A percentile compares a stretch with the other conserved stretches of the same genome.
These are phyloP conservation scores for Penaeus monodon DNA, from an alignment of 2,888 invertebrate genomes.

Conservation along the genomic window DNA sequence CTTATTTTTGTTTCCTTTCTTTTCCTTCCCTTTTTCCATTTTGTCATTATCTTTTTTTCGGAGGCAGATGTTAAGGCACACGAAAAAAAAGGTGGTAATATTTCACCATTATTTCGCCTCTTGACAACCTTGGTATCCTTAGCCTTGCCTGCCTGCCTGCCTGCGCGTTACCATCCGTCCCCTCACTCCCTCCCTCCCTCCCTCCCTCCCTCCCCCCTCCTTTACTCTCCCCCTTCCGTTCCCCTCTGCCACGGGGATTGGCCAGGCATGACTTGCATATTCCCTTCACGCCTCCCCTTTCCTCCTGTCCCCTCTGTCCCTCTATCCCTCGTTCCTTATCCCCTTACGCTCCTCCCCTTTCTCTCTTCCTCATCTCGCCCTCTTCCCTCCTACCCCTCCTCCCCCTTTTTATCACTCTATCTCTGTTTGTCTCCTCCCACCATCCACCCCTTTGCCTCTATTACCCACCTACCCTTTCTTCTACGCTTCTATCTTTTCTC, in stretches of 20 bases:
- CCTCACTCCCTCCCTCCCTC: background rate
- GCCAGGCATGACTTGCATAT: slow-evolving; percentile 40
- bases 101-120: slow-evolving; percentile 47
- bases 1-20: no score
- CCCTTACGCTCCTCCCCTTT: background rate
- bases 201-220: slow-evolving; percentile 8
- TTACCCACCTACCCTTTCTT: background rate
- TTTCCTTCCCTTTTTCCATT: no score
- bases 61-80: background rate
- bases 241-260: slow-evolving; percentile 38
- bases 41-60: no score
- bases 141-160: slow-evolving; percentile 23
- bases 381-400: background rate
- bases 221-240: background rate
- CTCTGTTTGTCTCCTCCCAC: slow-evolving; percentile 21
- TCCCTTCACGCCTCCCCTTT: slow-evolving; percentile 6
- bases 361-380: background rate
- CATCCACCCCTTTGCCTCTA: no score
- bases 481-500: background rate
- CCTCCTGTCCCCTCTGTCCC: background rate
- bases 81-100: slow-evolving; percentile 21
- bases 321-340: background rate
- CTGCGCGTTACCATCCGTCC: background rate
- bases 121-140: slow-evolving; percentile 31
- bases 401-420: slow-evolving; percentile 6